These are phyloP conservation scores for Umimayanthus chanpuru DNA, from an alignment of 92 coral and sea anemone species.

Conservation along the genomic window DNA sequence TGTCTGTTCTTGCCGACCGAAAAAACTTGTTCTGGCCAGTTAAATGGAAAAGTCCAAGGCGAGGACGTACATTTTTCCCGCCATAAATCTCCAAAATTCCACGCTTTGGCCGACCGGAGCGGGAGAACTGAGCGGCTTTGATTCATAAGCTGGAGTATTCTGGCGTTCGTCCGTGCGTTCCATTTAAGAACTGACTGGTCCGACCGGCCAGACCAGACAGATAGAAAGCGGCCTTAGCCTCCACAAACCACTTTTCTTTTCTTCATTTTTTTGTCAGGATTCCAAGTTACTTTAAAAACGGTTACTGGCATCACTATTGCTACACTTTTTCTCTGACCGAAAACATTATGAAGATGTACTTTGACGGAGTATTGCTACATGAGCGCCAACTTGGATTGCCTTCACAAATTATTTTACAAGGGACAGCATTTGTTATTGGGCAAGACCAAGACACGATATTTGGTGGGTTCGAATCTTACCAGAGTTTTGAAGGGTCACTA, in stretches of 20 bases:
- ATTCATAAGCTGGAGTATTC: no score
- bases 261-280: neutral
- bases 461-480: neutral
- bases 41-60: no score
- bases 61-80: no score
- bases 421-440: conserved; percentile 12
- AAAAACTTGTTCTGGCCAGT: no score
- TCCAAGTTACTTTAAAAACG: neutral
- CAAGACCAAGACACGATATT: neutral
- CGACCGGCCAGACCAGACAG: no score
- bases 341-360: neutral
- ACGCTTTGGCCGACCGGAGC: no score
- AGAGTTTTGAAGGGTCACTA: conserved; percentile 13
- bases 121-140: no score
- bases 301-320: conserved; percentile 25
- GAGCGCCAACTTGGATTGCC: neutral
- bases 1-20: no score
- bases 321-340: neutral
- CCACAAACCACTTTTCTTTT: neutral
- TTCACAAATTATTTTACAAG: neutral
- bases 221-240: no score
- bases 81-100: no score
- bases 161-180: no score
- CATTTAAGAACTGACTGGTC: no score
- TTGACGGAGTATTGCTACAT: neutral